Evolutionary conservation across 53 echinoderm and acorn worm genomes (phyloP).

Genomic region (Echinarachnius parma): DNA sequence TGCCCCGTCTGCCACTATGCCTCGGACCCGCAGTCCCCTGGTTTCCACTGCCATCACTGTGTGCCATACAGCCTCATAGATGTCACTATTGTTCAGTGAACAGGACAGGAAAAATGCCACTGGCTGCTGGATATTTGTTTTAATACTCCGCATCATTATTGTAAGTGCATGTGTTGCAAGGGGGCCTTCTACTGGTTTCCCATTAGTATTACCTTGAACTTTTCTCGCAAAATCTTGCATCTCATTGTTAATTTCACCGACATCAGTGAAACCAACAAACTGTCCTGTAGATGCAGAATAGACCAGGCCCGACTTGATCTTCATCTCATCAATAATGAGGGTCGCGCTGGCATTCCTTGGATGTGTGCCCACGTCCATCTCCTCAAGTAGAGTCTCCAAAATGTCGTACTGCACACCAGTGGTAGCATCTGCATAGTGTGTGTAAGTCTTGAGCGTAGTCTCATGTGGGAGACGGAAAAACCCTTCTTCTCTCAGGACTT

Average conservation of each 20-base stretch:
- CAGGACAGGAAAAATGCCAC: not conserved
- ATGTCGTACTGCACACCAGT: slow-evolving; percentile 31
- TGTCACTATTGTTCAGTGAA: not conserved
- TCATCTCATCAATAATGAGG: slow-evolving; percentile 56
- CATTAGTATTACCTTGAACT: too few relatives aligned
- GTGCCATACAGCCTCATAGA: not conserved
- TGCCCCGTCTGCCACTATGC: too few relatives aligned
- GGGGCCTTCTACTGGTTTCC: not conserved
- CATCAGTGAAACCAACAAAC: slow-evolving; percentile 45
- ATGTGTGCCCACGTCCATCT: not conserved
- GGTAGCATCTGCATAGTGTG: slow-evolving; percentile 33
- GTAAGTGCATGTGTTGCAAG: not conserved
- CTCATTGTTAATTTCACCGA: slow-evolving; percentile 27
- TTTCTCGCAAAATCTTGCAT: slow-evolving; percentile 23
- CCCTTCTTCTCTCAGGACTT: not conserved
- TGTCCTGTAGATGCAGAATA: slow-evolving; percentile 39
- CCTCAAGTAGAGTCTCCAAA: slow-evolving; percentile 8
- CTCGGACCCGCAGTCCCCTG: too few relatives aligned
- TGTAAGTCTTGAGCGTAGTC: slow-evolving; percentile 29
- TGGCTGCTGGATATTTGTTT: not conserved
- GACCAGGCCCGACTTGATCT: slow-evolving; percentile 39
- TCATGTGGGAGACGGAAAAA: slow-evolving; percentile 8
- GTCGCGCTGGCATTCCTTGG: slow-evolving; percentile 9
- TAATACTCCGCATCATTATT: not conserved
- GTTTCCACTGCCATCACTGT: not conserved